Evolutionary conservation across 2,113 vertebrate genomes (phyloP).

Genomic region (Cochlearius cochlearius): DNA sequence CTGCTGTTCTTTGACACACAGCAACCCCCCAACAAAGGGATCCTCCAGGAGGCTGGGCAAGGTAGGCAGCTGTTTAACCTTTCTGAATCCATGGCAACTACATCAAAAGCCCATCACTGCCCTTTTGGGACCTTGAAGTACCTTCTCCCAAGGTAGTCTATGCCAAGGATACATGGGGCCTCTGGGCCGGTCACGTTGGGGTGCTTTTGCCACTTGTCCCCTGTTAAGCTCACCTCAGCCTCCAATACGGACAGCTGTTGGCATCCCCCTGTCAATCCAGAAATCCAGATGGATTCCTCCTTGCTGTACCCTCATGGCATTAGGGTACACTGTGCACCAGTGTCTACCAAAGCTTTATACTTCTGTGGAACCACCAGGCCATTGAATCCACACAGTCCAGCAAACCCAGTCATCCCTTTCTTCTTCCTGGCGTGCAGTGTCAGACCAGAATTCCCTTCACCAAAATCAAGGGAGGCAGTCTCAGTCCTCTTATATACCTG

Average conservation of each 20-base stretch:
- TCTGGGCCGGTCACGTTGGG: neutral
- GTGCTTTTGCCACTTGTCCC: neutral
- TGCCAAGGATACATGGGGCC: neutral
- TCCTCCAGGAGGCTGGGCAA: neutral
- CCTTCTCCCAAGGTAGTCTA: neutral
- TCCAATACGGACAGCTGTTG: neutral
- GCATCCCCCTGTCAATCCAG: neutral
- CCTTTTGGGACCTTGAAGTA: neutral
- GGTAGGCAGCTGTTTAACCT: neutral
- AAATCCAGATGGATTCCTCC: neutral
- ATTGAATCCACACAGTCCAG: neutral
- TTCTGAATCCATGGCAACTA: neutral
- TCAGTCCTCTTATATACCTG: neutral
- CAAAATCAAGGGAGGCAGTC: neutral
- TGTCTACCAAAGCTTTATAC: neutral
- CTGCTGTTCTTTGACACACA: neutral
- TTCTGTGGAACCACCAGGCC: neutral
- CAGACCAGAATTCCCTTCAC: neutral
- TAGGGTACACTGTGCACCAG: neutral
- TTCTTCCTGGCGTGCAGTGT: neutral
- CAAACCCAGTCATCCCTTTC: neutral
- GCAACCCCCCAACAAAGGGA: neutral
- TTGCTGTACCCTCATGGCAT: neutral
- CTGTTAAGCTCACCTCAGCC: neutral
- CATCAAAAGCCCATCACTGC: neutral